phyloP scores from a whole-genome alignment of 2,888 invertebrate species.

The Seira musarum region DNA sequence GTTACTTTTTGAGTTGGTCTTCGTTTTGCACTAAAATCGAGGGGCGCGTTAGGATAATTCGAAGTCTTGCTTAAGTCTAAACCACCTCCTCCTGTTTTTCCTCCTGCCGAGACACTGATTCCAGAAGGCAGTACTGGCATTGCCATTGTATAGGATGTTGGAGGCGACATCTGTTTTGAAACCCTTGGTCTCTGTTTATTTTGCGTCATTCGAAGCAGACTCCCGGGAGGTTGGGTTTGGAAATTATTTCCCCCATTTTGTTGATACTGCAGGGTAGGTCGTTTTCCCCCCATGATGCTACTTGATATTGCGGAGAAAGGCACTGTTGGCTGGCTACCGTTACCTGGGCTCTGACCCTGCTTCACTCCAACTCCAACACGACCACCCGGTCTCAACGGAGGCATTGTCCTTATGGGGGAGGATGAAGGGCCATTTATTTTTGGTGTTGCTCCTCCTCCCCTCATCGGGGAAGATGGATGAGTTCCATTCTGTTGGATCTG shows the following conservation, averaged over 20 bases:
- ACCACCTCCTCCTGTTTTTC: not conserved
- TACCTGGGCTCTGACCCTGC: slow-evolving; percentile 17
- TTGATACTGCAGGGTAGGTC: slow-evolving; percentile 12
- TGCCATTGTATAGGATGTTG: not conserved
- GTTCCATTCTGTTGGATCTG: not conserved
- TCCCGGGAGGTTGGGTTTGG: not conserved
- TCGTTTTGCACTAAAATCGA: slow-evolving; percentile 8
- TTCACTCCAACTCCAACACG: no score
- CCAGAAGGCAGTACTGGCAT: slow-evolving; percentile 57
- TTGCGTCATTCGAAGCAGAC: slow-evolving; percentile 28
- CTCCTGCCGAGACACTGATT: slow-evolving; percentile 52
- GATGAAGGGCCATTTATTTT: not conserved
- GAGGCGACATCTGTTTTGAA: not conserved
- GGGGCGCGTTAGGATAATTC: slow-evolving; percentile 18
- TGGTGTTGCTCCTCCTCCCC: not conserved
- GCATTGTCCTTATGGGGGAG: no score
- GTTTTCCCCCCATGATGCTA: slow-evolving; percentile 43
- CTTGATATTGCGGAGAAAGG: slow-evolving; percentile 50
- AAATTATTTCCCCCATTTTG: slow-evolving; percentile 33
- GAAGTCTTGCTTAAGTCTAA: slow-evolving; percentile 25
- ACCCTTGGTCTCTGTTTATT: slow-evolving; percentile 23
- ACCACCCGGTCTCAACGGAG: slow-evolving; percentile 17
- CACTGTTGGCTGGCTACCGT: slow-evolving; percentile 38
- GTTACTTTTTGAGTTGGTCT: slow-evolving; percentile 40
- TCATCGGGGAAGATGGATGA: not conserved